Percentiles rank a stretch among this genome's conserved stretches.
These are phyloP conservation scores for Phacellophora camtschatica DNA, from an alignment of 30 jellyfish, hydroid and myxozoan species.

Conservation along the genomic window DNA sequence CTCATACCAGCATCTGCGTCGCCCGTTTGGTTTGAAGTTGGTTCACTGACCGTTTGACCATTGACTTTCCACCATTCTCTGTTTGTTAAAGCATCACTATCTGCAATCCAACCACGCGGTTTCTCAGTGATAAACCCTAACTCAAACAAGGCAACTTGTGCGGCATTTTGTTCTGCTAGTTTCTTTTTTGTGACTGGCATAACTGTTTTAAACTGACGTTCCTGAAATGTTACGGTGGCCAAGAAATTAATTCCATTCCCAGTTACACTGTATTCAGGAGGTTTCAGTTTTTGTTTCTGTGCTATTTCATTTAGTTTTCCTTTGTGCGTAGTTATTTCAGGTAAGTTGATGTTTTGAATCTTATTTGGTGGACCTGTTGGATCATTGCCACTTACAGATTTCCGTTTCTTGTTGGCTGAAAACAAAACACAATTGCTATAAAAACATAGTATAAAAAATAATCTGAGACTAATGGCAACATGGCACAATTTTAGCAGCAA, in stretches of 20 bases:
- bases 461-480: neutral
- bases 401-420: slow-evolving; percentile 48
- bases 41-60: too few relatives aligned
- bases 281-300: slow-evolving; percentile 35
- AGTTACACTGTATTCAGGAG: slow-evolving; percentile 40
- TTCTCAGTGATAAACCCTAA: slow-evolving; percentile 16
- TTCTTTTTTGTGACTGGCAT: slow-evolving; percentile 32
- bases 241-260: slow-evolving; percentile 1
- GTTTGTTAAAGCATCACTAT: neutral
- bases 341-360: neutral
- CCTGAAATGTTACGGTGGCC: slow-evolving; percentile 58
- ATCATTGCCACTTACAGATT: neutral
- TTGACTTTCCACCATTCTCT: neutral
- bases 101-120: neutral
- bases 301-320: slow-evolving; percentile 71
- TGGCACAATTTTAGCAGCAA: neutral
- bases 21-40: neutral
- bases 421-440: neutral
- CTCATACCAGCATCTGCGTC: neutral
- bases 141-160: slow-evolving; percentile 42
- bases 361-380: slow-evolving; percentile 3
- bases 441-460: neutral
- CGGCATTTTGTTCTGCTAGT: slow-evolving; percentile 74
- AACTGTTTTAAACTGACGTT: slow-evolving; percentile 11
- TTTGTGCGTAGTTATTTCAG: slow-evolving; percentile 3